phyloP scores from a whole-genome alignment of 2,113 vertebrate genomes.

The Lagopus muta region DNA sequence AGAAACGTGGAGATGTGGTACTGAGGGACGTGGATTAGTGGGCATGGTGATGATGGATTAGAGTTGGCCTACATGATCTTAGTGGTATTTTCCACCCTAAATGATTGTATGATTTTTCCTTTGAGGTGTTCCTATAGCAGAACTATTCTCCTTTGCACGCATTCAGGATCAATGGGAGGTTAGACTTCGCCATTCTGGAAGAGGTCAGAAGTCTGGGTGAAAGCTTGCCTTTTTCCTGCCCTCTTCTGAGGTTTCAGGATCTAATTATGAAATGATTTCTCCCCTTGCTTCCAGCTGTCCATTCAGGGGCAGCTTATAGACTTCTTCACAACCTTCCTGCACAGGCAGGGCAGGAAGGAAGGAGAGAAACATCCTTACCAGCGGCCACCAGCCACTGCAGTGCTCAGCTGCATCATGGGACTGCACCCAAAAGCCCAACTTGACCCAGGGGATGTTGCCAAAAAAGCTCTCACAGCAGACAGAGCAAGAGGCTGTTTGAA shows the following conservation, averaged over 20 bases:
- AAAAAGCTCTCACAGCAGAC: not conserved
- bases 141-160: not conserved
- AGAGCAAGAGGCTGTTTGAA: not conserved
- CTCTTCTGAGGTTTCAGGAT: not conserved
- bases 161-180: not conserved
- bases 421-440: not conserved
- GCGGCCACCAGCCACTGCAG: not conserved
- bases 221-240: not conserved
- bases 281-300: not conserved
- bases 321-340: not conserved
- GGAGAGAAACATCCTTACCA: not conserved
- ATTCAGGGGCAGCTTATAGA: not conserved
- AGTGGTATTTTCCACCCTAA: too few species aligned
- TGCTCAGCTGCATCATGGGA: rapidly evolving
- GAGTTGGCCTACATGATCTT: too few species aligned
- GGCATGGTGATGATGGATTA: too few species aligned
- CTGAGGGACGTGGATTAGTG: too few species aligned
- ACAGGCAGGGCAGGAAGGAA: not conserved
- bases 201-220: not conserved
- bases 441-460: not conserved
- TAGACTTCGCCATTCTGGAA: not conserved
- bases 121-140: not conserved
- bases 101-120: not conserved
- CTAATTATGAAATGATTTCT: not conserved
- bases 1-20: too few species aligned